Base-by-base conservation (phyloP, 2,113 vertebrate genomes). In the Odocoileus hemionus region DNA sequence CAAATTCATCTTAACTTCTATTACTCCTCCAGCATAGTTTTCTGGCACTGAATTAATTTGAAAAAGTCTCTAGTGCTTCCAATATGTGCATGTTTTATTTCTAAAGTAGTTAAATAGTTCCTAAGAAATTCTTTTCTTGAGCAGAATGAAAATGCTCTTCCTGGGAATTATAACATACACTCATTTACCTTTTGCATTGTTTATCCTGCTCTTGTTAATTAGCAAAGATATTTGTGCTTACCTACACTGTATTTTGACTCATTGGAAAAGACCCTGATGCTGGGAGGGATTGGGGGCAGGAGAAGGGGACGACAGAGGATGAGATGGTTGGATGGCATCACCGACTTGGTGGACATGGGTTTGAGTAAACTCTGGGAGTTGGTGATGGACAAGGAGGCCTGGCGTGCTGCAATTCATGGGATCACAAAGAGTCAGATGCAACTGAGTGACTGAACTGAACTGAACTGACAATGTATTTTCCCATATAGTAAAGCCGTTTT, bases 1-100 rank as follows among this genome's bases (percentile, higher is more conserved):
- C 45, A 96, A 86, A 90, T 92, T 80, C 45, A 90, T 93, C 70
- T 86, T 92, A 28, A 54, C n/a, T 91, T 79, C 47, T 87, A 2
- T 76, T 57, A 57, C 39, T 95, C 11, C 21, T 90, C 57, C 10
- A 54, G 25, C 43, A 58, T 39, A 88, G 21, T 17, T 93, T 86
- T 60, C 88, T 86, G 74, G 30, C 10, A 47, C 30, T 70, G 30
- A 86, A 93, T 96, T 96, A 88, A 96, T 86, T 15, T 94, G 33
- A n/a, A 89, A 92, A 80, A 39, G 7, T 87, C 47, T 93, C 36
- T 13, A 8, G 55, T 19, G 50, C 15, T 74, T 84, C 55, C 16
- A 79, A 11, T 70, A 89, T 54, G 36, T 84, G 80, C 91, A 57
- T 82, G 60, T 82, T 96, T 95, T 92, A 43, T 28, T 79, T 94